phyloP scores from a whole-genome alignment of 2,888 invertebrate genomes.

The Oscheius onirici region DNA sequence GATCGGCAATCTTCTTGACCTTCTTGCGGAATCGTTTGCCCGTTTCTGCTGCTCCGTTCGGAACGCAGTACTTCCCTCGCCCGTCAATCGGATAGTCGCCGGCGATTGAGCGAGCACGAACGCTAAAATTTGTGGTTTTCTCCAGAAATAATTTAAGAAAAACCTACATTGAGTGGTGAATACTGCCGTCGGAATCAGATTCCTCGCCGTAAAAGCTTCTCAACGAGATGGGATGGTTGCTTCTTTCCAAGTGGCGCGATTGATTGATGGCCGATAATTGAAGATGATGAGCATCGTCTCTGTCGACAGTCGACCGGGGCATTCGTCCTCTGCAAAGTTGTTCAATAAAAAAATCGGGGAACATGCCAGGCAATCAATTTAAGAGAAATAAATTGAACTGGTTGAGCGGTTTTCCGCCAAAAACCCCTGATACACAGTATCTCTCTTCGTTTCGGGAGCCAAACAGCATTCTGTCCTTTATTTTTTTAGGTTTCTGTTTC shows the following conservation, averaged over 20 bases:
- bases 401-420: no score
- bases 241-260: slow-evolving; percentile 20
- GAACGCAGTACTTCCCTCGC: slow-evolving; percentile 24
- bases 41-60: slow-evolving; percentile 11
- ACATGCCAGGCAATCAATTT: no score
- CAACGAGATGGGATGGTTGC: slow-evolving; percentile 2
- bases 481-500: no score
- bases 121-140: not conserved
- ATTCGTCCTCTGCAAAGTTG: slow-evolving; percentile 7
- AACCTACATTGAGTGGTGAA: not conserved
- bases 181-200: slow-evolving; percentile 22
- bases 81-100: slow-evolving; percentile 31
- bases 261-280: slow-evolving; percentile 23
- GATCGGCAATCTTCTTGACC: slow-evolving; percentile 44
- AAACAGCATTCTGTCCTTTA: no score
- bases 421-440: no score
- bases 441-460: no score
- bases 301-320: slow-evolving; percentile 5
- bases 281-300: slow-evolving; percentile 7
- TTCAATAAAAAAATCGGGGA: no score
- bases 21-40: slow-evolving; percentile 46
- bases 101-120: slow-evolving; percentile 22
- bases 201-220: slow-evolving; percentile 28
- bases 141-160: not conserved
- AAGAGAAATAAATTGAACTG: no score